These are phyloP conservation scores for Oscheius sp. DNA, from an alignment of 2,888 invertebrate genomes.

Conservation along the genomic window DNA sequence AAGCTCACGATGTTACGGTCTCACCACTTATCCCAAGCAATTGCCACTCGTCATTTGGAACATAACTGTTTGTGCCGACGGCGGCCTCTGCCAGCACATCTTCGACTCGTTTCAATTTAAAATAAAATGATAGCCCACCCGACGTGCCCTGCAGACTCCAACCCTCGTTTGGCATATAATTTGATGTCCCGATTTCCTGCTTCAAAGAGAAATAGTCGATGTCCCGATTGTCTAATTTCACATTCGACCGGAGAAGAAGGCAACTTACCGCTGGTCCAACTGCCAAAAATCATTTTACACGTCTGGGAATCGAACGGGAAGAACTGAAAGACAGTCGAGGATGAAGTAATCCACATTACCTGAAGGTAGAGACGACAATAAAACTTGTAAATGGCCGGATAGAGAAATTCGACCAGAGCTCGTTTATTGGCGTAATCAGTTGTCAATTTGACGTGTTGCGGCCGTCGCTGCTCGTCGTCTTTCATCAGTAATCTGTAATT, in stretches of 20 bases:
- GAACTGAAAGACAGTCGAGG: constrained; percentile 17
- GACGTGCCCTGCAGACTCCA: constrained; percentile 42
- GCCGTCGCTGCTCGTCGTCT: constrained; percentile 44
- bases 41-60: constrained; percentile 35
- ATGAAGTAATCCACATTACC: constrained; percentile 1
- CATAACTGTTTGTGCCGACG: constrained; percentile 26
- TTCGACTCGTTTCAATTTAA: background rate
- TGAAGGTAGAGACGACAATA: constrained; percentile 44
- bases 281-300: constrained; percentile 42
- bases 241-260: no score
- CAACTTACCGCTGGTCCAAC: constrained; percentile 32
- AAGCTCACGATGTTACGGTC: constrained; percentile 3
- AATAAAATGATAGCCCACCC: constrained; percentile 20
- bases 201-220: constrained; percentile 42
- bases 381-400: constrained; percentile 48
- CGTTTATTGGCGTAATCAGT: constrained; percentile 32
- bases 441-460: constrained; percentile 41
- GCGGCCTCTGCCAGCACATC: background rate
- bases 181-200: constrained; percentile 35
- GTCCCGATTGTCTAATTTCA: constrained; percentile 42
- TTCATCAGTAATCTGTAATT: constrained; percentile 40
- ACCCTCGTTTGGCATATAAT: constrained; percentile 45
- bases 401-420: constrained; percentile 39
- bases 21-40: constrained; percentile 35
- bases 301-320: constrained; percentile 45